Evolutionary conservation across 2,888 invertebrate species (phyloP), one percentile per base, ranked within the genome.

Genomic region (Graphium colonna): DNA sequence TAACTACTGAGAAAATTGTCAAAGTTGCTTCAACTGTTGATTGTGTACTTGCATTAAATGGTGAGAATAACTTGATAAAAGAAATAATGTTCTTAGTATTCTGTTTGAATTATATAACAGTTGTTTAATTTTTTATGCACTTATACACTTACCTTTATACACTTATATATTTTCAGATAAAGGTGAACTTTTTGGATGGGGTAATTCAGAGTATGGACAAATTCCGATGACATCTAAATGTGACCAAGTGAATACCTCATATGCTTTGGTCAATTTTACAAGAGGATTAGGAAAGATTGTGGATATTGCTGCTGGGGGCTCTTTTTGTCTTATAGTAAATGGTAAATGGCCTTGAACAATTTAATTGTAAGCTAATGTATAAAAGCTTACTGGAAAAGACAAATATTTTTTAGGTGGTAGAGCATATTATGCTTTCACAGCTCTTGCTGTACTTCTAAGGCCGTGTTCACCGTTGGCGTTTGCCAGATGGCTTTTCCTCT

Each of bases 111-210:
- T n/a, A n/a, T n/a, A n/a, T n/a, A n/a, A n/a, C n/a, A n/a, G n/a
- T n/a, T n/a, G n/a, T n/a, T n/a, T n/a, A n/a, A n/a, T n/a, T n/a
- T n/a, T n/a, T n/a, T n/a, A n/a, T n/a, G n/a, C n/a, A n/a, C n/a
- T n/a, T n/a, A n/a, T n/a, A n/a, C n/a, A n/a, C n/a, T n/a, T n/a
- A n/a, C n/a, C n/a, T n/a, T n/a, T n/a, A n/a, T n/a, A n/a, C n/a
- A n/a, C 21, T 43, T 16, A 54, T 62, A 56, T 58, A 57, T 71
- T 71, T 44, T 55, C 69, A 95, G 96, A 97, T 60, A 93, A 93
- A 65, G 98, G 98, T 2, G 95, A 97, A 67, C 91, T 97, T 1
- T 98, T 98, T 82, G 98, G 98, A 0, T 99, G 98, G 98, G 98
- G 99, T 5, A 98, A 98, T 78, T 94, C 95, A 0, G 98, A 99